A percentile compares a stretch with the other conserved stretches of the same genome.
Conservation (phyloP, 2,113 vertebrate species). For the Trichomycterus rosablanca region DNA sequence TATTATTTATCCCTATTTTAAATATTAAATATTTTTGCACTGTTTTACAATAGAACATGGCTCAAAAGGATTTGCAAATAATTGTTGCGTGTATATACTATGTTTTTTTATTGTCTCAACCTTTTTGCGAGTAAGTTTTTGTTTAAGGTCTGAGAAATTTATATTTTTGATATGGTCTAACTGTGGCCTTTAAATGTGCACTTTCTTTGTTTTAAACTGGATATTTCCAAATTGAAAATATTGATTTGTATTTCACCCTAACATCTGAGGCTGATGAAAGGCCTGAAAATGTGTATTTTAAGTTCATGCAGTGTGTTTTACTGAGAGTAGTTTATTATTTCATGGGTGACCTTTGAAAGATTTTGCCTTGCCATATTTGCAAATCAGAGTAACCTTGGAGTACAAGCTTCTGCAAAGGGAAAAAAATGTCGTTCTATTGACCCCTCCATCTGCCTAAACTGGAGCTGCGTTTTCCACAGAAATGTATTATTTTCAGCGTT, state of each 20-base stretch:
- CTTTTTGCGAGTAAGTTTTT: no score
- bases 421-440: conserved; percentile 27
- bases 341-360: conserved; percentile 20
- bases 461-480: background rate
- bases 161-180: background rate
- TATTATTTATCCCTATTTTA: no score
- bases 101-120: no score
- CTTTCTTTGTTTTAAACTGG: no score
- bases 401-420: background rate
- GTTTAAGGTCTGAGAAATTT: no score
- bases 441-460: conserved; percentile 2
- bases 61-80: no score
- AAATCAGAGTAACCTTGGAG: conserved; percentile 25
- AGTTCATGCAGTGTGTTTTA: background rate
- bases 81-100: no score
- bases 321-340: background rate
- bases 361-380: conserved; percentile 19
- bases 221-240: conserved; percentile 4
- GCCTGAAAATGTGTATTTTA: conserved; percentile 15
- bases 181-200: background rate
- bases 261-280: background rate
- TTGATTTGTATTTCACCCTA: conserved; percentile 10
- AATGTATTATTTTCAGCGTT: conserved; percentile 21
- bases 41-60: no score
- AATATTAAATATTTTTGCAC: no score